phyloP scores from a whole-genome alignment of 1,140 invertebrate species.

The Euura lappo region DNA sequence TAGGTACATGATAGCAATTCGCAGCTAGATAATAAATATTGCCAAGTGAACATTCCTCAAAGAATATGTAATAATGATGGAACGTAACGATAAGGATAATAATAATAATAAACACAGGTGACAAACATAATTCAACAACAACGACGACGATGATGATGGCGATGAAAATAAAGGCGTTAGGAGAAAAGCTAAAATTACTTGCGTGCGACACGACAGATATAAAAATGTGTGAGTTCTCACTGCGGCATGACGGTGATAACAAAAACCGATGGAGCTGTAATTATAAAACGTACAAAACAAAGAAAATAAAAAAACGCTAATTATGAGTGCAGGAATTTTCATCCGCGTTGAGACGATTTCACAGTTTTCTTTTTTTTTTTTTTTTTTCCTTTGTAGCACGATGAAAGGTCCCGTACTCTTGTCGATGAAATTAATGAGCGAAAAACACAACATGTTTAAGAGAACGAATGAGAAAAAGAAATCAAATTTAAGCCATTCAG shows the following conservation, averaged over 20 bases:
- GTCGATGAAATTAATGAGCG: background rate
- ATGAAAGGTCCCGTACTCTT: too few relatives aligned
- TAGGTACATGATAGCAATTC: too few relatives aligned
- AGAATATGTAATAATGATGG: constrained; percentile 23
- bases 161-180: background rate
- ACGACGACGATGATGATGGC: background rate
- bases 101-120: background rate
- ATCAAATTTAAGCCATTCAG: constrained; percentile 51
- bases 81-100: constrained; percentile 10
- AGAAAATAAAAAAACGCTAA: background rate
- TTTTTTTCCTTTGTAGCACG: background rate
- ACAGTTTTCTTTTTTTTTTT: background rate
- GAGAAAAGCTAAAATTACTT: background rate
- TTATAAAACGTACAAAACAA: background rate
- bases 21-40: background rate
- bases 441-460: constrained; percentile 15
- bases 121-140: constrained; percentile 5
- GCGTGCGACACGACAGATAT: constrained; percentile 24
- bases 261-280: constrained; percentile 12
- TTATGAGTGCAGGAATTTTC: background rate
- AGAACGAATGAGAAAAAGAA: constrained; percentile 19
- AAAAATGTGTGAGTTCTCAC: constrained; percentile 13
- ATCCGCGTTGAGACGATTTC: background rate
- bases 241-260: constrained; percentile 6
- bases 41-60: constrained; percentile 27